Base-by-base conservation (phyloP, 2,888 invertebrate genomes). In the Lissonota sp. region DNA sequence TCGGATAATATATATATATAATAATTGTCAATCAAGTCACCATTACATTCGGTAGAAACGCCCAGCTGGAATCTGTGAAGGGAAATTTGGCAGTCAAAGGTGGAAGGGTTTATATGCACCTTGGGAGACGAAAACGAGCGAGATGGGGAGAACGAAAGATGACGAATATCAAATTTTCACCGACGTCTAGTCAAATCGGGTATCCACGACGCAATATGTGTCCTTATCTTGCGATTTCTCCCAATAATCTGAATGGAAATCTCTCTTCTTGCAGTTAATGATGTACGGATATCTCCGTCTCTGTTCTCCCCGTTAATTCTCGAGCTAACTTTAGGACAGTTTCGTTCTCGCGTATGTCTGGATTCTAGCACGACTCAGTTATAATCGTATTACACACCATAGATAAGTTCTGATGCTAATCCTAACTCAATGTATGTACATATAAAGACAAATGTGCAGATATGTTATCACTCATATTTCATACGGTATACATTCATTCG, bases 241-340 rank as follows among this genome's bases (percentile, higher is more conserved):
- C 64, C 70, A 66, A 73, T 73, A 74, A 73, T 74, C 46, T 74
- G 60, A 81, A 81, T 81, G 80, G 44, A 73, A 46, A 73, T 66
- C n/a, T 49, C 26, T 63, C 46, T 69, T 60, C 69, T 79, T 70
- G 64, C 12, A 51, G 51, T 80, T 79, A 83, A 83, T 83, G 67
- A 80, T 80, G 67, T 75, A 80, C 64, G 71, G 44, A 44, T 46
- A 14, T 57, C 6, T 53, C 46, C 7, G 40, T 37, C 70, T 55
- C 72, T 63, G n/a, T 40, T 39, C 46, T 49, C 69, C 12, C 46
- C 49, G 62, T 51, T 0, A 10, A 39, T 16, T 63, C 42, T 79
- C 44, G 26, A 51, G 49, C 79, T 83, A 83, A 79, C 62, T 83
- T 83, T 81, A 76, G 81, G 51, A 71, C 37, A 37, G 79, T 81